Evolutionary conservation across 2,113 vertebrate species (phyloP), one percentile per base, ranked within the genome.

Genomic region (Collichthys lucidus): DNA sequence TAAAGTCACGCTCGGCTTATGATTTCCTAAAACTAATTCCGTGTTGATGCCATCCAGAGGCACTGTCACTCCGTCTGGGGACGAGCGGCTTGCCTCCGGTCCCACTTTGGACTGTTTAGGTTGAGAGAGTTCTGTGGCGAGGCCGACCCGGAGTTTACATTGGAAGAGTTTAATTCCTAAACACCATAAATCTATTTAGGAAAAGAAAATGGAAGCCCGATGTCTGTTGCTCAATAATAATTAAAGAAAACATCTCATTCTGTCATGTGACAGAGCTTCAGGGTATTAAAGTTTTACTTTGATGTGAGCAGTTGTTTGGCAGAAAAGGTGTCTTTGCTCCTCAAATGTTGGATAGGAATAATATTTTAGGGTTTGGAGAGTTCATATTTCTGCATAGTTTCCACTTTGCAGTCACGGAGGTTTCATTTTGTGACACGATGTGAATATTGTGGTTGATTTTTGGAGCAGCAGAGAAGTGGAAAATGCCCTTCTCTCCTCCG

Each of bases 161-260:
- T 77, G 71, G 72, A 82, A 1, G 42, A 26, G 29, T 50, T 79
- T 78, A 70, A 67, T 56, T 77, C 80, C 85, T 59, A 84, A 89
- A 82, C 83, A 70, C 60, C 12, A 42, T 62, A 82, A 84, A 83
- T 89, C 79, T 80, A 84, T 89, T 84, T 80, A 77, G 83, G 77
- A 91, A 73, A 76, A 74, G 70, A 76, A 89, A 85, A 89, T 72
- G 74, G 72, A 69, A 71, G 66, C 88, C 73, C 16, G 40, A 63
- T 87, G 87, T 76, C 35, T 57, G 77, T 77, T 67, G 74, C 53
- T 56, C 71, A 65, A 56, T 67, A 44, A 61, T 63, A 67, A 83
- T 76, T 29, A 70, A 75, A 53, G 50, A 53, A 79, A 59, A 68
- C 26, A 14, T 60, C 5, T 64, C 11, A 4, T 44, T 67, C 44